Percentiles rank a stretch among this genome's conserved stretches.
Evolutionary conservation across 2,797 vertebrate genomes (phyloP).

Genomic region (Propithecus deckenii): DNA sequence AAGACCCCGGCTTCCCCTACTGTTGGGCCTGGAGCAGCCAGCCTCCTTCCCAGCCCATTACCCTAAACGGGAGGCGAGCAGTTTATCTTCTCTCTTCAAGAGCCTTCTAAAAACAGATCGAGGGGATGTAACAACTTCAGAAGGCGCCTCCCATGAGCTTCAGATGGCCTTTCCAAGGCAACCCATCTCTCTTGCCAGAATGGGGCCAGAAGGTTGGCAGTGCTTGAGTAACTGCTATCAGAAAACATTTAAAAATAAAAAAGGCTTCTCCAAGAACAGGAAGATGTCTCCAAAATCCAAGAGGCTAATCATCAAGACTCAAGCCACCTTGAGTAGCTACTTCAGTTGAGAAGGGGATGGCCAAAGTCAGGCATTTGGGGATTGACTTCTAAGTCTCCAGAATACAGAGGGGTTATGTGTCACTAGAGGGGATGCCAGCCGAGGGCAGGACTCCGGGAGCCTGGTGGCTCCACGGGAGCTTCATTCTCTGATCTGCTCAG

Average conservation of each 20-base stretch:
- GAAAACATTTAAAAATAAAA: conserved; percentile 62
- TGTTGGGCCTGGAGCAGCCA: neutral
- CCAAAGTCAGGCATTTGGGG: neutral
- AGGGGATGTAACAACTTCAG: conserved; percentile 65
- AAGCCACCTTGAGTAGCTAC: conserved; percentile 8
- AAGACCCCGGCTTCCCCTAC: neutral
- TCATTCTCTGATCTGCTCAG: neutral
- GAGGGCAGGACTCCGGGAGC: neutral
- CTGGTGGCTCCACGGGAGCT: neutral
- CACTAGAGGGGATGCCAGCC: rapidly evolving
- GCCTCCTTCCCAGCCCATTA: neutral
- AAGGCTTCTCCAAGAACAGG: conserved; percentile 36
- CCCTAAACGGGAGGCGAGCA: conserved; percentile 3
- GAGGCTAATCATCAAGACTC: conserved; percentile 56
- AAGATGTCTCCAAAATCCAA: conserved; percentile 72
- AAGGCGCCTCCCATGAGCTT: conserved; percentile 57
- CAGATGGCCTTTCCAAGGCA: conserved; percentile 56
- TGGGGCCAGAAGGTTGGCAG: neutral
- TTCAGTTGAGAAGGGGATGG: conserved; percentile 55
- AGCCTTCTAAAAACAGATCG: conserved; percentile 84
- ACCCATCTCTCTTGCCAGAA: neutral
- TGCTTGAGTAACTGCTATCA: conserved; percentile 50
- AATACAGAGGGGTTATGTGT: neutral
- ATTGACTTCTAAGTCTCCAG: neutral
- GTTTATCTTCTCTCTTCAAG: conserved; percentile 83